Evolutionary conservation across 2,888 invertebrate genomes (phyloP).

Genomic region (Steinernema scapterisci): DNA sequence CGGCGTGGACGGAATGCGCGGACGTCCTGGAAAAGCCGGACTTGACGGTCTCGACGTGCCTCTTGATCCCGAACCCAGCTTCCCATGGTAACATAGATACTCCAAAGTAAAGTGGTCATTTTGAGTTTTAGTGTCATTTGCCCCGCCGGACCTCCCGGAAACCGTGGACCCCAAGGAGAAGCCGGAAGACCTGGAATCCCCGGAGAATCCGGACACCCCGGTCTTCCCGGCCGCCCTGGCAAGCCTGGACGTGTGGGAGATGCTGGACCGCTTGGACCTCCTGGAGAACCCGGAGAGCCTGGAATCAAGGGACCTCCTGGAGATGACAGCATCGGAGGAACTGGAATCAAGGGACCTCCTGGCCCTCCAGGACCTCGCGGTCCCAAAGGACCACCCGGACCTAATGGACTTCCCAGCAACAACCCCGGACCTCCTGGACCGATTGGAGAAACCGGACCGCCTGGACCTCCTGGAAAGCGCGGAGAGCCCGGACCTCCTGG

Average conservation of each 20-base stretch:
- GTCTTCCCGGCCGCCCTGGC: constrained; percentile 61
- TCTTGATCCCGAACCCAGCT: constrained; percentile 66
- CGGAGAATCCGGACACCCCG: constrained; percentile 61
- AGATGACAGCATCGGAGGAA: constrained; percentile 66
- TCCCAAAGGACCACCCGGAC: constrained; percentile 65
- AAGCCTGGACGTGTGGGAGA: constrained; percentile 64
- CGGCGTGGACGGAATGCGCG: constrained; percentile 42
- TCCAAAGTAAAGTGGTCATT: too few relatives aligned
- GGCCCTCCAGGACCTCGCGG: constrained; percentile 65
- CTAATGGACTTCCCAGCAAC: constrained; percentile 63
- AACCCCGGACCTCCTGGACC: constrained; percentile 65
- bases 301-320: constrained; percentile 65
- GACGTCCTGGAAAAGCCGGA: constrained; percentile 62
- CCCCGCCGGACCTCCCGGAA: constrained; percentile 64
- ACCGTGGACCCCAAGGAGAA: constrained; percentile 65
- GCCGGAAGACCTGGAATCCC: constrained; percentile 59
- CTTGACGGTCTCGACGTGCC: constrained; percentile 67
- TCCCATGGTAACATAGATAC: constrained; percentile 53
- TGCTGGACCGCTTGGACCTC: constrained; percentile 57
- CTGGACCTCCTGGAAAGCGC: constrained; percentile 58
- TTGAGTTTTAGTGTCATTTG: constrained; percentile 57
- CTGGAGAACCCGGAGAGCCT: constrained; percentile 64
- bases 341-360: constrained; percentile 66
- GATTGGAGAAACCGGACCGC: constrained; percentile 61
- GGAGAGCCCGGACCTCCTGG: constrained; percentile 64